Evolutionary conservation across 2,113 vertebrate genomes (phyloP).

Genomic region (Mandrillus leucophaeus): DNA sequence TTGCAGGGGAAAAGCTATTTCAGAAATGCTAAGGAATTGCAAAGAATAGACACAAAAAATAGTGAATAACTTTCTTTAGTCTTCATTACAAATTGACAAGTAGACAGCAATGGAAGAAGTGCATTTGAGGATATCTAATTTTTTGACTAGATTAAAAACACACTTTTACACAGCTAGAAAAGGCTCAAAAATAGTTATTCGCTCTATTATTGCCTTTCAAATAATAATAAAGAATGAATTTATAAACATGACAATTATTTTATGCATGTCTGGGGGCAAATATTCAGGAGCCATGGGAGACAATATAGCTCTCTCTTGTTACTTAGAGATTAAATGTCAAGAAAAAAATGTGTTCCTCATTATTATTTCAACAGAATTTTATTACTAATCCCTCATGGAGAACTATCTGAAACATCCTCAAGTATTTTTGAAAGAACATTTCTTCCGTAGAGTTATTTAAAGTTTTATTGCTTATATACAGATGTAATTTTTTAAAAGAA

Average conservation of each 20-base stretch:
- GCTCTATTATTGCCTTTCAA: background rate
- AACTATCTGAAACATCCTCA: background rate
- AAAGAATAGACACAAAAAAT: background rate
- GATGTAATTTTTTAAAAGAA: background rate
- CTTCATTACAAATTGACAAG: background rate
- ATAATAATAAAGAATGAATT: conserved; percentile 11
- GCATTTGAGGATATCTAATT: background rate
- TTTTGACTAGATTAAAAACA: conserved; percentile 31
- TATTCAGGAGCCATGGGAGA: background rate
- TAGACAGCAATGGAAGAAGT: background rate
- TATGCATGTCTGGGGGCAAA: background rate
- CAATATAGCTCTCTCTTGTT: background rate
- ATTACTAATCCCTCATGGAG: background rate
- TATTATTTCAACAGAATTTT: conserved; percentile 33
- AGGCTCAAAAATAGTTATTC: background rate
- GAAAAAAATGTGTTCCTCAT: background rate
- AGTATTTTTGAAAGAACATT: conserved; percentile 2
- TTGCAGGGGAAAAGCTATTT: background rate
- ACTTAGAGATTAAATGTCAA: conserved; percentile 21
- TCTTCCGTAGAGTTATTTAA: background rate
- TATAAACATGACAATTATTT: conserved; percentile 24
- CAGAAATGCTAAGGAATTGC: background rate
- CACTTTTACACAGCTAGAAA: background rate
- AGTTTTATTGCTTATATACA: background rate
- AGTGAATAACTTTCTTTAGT: background rate